Evolutionary conservation across 2,888 invertebrate species (phyloP), one percentile per base, ranked within the genome.

Genomic region (Crossocerus cetratus): DNA sequence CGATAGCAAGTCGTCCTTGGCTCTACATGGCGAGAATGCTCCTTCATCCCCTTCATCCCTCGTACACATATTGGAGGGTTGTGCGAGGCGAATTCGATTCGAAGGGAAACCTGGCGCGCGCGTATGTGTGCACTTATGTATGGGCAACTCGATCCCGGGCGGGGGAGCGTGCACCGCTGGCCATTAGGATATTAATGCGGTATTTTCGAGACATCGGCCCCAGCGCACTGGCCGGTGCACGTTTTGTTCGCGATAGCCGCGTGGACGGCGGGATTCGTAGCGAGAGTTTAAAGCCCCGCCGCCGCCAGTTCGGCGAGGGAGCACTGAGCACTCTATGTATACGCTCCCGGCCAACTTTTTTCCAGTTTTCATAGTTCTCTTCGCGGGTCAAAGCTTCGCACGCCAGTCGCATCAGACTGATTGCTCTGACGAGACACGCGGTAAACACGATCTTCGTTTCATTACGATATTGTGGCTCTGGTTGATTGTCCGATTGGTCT

Each of bases 171-270:
- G 55, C 22, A n/a, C 11, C 56, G 76, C 62, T 68, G 62, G 70
- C 77, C 77, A 77, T 77, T 77, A 77, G 77, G 77, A 77, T 77
- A 77, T 77, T 77, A 77, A 76, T 62, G 77, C 72, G 32, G 45
- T 44, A 58, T 65, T 49, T 57, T 45, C 49, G 49, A 65, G 65
- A 44, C 44, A 58, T 57, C 49, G 69, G 11, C 11, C 11, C 32
- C 32, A 32, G 32, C 32, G 32, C 32, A 11, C 32, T 66, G 56
- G 69, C 60, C 69, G 8, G 20, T 49, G 45, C 63, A 43, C 55
- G 66, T 69, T 77, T 67, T 73, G 69, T 62, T 54, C 64, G 63
- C 13, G 22, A 55, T 59, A 61, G 65, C 44, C 21, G 45, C 59
- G n/a, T 56, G 18, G 49, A 11, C 1, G 53, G 16, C 23, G 21